Base-by-base conservation (phyloP, 2,113 vertebrate species). In the Dromiciops gliroides region DNA sequence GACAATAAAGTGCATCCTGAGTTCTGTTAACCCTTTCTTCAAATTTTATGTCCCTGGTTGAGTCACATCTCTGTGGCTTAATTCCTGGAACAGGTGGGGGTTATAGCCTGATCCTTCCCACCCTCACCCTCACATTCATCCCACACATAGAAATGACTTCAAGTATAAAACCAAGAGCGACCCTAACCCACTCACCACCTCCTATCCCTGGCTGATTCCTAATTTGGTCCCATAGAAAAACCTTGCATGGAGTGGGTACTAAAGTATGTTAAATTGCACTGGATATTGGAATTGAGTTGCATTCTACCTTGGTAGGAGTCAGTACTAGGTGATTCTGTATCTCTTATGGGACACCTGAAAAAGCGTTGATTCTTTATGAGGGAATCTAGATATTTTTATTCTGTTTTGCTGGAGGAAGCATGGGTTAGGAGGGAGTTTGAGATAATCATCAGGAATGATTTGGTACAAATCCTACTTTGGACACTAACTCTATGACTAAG, bases 91-190 rank as follows among this genome's bases (percentile, higher is more conserved):
- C 96, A 97, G 93, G 53, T 97, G 94, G 60, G 75, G 31, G 3
- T 51, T 95, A 95, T 93, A 51, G 90, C 92, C 49, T 93, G 89
- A 89, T 95, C 88, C 94, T 90, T 95, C 51, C 89, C 51, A 90
- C 91, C 67, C 52, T n/a, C 7, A 26, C 47, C 31, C 0, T 14
- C 24, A 49, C 75, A 7, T 97, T 95, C 95, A 56, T 67, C 31
- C 56, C 11, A 67, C 28, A 37, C 31, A 83, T n/a, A 2, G n/a
- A 44, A 83, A 44, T 83, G 67, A 0, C 7, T n/a, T 23, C n/a
- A 83, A 44, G 67, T 83, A 44, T 7, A 83, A 83, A 83, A 23
- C 16, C 16, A 44, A 44, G n/a, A 83, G n/a, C 16, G 19, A 83
- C 67, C n/a, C 19, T 44, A 44, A 67, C n/a, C 37, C 56, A 37